Evolutionary conservation across 2,888 invertebrate genomes (phyloP).

Genomic region (Abrostola tripartita): DNA sequence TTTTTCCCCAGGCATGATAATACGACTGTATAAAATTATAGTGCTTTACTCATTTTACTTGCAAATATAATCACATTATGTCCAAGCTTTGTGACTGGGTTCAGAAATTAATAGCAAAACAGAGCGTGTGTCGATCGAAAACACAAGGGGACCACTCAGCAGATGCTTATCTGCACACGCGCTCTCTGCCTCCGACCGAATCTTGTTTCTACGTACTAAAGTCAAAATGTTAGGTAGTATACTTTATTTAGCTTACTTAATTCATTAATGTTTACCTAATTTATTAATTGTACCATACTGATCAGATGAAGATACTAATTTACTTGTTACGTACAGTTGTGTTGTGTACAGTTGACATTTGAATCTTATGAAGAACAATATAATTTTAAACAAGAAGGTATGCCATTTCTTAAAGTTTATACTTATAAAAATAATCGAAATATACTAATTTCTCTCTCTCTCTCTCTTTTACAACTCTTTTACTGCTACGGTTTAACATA

Average conservation of each 20-base stretch:
- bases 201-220: conserved; percentile 62
- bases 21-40: conserved; percentile 71
- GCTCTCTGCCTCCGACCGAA: conserved; percentile 67
- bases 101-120: conserved; percentile 86
- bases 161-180: conserved; percentile 86
- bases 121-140: conserved; percentile 80
- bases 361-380: too few relatives aligned
- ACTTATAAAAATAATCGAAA: too few relatives aligned
- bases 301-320: too few relatives aligned
- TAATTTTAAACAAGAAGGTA: too few relatives aligned
- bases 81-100: conserved; percentile 83
- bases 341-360: too few relatives aligned
- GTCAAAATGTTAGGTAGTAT: conserved; percentile 62
- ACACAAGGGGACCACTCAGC: conserved; percentile 86
- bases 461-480: too few relatives aligned
- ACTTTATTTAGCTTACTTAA: conserved; percentile 51
- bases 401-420: too few relatives aligned
- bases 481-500: too few relatives aligned
- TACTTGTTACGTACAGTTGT: too few relatives aligned
- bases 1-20: conserved; percentile 68
- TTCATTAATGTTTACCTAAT: neutral
- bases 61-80: conserved; percentile 87
- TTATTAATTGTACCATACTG: too few relatives aligned
- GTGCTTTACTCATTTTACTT: conserved; percentile 79
- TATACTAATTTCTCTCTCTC: too few relatives aligned